These are phyloP conservation scores for Meteorus sp. DNA, from an alignment of 1,140 invertebrate species.

Conservation along the genomic window DNA sequence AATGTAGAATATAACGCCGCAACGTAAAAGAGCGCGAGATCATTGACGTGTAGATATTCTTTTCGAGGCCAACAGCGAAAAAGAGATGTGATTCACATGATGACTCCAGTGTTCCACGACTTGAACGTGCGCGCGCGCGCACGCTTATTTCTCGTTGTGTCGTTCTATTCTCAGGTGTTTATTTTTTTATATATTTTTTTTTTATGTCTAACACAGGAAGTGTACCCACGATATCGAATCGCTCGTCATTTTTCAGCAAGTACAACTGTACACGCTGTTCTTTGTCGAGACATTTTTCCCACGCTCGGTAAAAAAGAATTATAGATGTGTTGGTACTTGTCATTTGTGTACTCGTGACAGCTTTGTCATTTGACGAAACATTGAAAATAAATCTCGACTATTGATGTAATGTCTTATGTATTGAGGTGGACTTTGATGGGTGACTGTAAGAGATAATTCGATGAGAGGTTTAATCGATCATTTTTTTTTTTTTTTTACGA, in stretches of 20 bases:
- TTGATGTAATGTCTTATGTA: too few relatives aligned
- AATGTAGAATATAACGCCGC: too few relatives aligned
- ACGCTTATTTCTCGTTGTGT: too few relatives aligned
- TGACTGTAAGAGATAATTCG: too few relatives aligned
- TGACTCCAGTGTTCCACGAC: conserved; percentile 18
- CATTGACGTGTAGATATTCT: conserved; percentile 11
- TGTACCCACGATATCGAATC: conserved; percentile 24
- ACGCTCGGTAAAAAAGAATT: conserved; percentile 1
- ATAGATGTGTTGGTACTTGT: too few relatives aligned
- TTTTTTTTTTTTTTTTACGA: too few relatives aligned
- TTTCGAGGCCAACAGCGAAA: conserved; percentile 19
- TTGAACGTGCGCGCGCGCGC: background rate
- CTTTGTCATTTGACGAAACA: too few relatives aligned
- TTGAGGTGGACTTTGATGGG: too few relatives aligned
- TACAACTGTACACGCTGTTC: background rate
- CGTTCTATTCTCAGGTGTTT: too few relatives aligned
- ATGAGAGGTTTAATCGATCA: too few relatives aligned
- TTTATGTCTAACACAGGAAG: conserved; percentile 21
- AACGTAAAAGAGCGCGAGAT: background rate
- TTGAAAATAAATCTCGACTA: background rate
- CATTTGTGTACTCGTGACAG: background rate
- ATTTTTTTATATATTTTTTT: too few relatives aligned
- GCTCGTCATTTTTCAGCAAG: conserved; percentile 12
- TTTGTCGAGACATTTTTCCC: background rate
- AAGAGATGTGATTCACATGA: conserved; percentile 17